A percentile compares a stretch with the other conserved stretches of the same genome.
Conservation (phyloP, 2,113 vertebrate genomes). For the Ranitomeya imitator region DNA sequence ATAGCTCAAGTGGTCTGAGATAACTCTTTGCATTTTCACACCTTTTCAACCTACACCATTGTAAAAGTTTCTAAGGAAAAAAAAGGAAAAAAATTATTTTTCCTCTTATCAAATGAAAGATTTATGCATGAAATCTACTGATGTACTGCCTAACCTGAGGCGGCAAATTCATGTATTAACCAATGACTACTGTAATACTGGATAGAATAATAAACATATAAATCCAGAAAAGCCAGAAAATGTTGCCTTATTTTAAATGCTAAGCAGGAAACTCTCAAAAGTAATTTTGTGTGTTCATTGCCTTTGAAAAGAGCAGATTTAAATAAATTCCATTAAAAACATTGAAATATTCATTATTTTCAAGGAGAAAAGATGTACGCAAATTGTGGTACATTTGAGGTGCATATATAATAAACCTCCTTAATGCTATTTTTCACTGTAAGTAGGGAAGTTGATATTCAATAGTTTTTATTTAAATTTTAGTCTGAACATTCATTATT, state of each 20-base stretch:
- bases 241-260: slow-evolving; percentile 13
- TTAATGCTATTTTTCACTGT: slow-evolving; percentile 37
- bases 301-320: slow-evolving; percentile 31
- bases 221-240: slow-evolving; percentile 16
- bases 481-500: background rate
- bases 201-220: slow-evolving; percentile 9
- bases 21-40: too few species aligned
- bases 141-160: background rate
- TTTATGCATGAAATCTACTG: background rate
- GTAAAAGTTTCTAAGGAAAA: background rate
- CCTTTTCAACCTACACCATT: background rate
- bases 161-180: background rate
- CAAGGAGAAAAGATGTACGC: slow-evolving; percentile 47
- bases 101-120: background rate
- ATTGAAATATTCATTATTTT: slow-evolving; percentile 45
- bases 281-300: slow-evolving; percentile 31
- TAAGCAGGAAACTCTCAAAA: slow-evolving; percentile 32
- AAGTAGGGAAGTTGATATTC: slow-evolving; percentile 11
- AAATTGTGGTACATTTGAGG: slow-evolving; percentile 25
- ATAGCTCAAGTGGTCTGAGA: too few species aligned
- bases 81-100: background rate
- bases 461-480: slow-evolving; percentile 30
- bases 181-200: background rate
- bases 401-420: slow-evolving; percentile 39
- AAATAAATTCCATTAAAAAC: slow-evolving; percentile 48